A percentile compares a stretch with the other conserved stretches of the same genome.
Conservation (phyloP, 2,888 invertebrate species). For the Lasioglossum marginatum region DNA sequence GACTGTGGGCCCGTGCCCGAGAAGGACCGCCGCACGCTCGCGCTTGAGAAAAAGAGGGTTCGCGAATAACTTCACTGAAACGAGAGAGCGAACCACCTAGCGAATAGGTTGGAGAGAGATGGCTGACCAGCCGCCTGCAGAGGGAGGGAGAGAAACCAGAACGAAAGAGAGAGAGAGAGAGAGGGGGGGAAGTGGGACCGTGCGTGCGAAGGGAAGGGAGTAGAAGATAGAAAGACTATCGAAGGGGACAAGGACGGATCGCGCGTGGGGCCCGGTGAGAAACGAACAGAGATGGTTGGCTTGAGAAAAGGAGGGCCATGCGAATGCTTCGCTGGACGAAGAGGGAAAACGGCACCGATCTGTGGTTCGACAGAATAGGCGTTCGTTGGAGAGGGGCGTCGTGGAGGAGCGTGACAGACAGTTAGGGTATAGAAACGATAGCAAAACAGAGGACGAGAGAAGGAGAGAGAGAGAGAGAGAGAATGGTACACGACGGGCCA, state of each 20-base stretch:
- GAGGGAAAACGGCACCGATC: slow-evolving; percentile 32
- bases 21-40: neutral
- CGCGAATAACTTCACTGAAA: slow-evolving; percentile 53
- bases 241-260: neutral
- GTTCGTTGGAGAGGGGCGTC: slow-evolving; percentile 11
- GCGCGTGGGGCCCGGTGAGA: neutral
- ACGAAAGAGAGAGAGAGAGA: slow-evolving; percentile 31
- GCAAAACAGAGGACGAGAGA: slow-evolving; percentile 24
- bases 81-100: slow-evolving; percentile 48
- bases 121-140: no score
- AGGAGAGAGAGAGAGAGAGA: neutral
- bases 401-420: neutral
- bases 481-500: neutral
- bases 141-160: slow-evolving; percentile 14
- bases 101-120: slow-evolving; percentile 27
- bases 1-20: neutral
- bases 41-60: slow-evolving; percentile 38
- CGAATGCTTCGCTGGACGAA: slow-evolving; percentile 40
- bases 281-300: neutral
- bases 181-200: slow-evolving; percentile 22
- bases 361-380: neutral
- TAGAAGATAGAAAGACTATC: neutral
- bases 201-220: slow-evolving; percentile 1
- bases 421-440: slow-evolving; percentile 16
- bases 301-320: slow-evolving; percentile 3